Base-by-base conservation (phyloP, 2,888 invertebrate species). In the Syritta pipiens region DNA sequence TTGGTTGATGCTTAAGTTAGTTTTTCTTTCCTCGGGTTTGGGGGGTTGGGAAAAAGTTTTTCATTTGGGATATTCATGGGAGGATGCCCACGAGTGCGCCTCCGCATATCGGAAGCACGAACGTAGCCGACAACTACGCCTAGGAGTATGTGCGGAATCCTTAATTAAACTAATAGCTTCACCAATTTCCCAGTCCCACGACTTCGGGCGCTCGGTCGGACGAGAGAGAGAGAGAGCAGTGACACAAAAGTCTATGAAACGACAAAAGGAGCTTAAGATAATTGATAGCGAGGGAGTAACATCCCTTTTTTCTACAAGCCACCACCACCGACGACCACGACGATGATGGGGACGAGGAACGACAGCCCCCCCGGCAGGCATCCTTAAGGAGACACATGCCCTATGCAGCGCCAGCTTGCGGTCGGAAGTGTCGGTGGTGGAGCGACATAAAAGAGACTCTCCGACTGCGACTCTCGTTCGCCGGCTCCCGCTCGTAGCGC, bases 111-210 rank as follows among this genome's bases (percentile, higher is more conserved):
- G 65, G 59, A 37, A 44, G 53, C 71, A 59, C 71, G 76, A 59
- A 57, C 76, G n/a, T 22, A 49, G 44, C 26, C 22, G 32, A 44
- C 14, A 46, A 42, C 44, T 51, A 32, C 59, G 40, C 35, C 20
- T 35, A 55, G 49, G 60, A 77, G 60, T 74, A 74, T 81, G 81
- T 75, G 81, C 57, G 59, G 81, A 81, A 75, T 81, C 75, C 81
- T 75, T 81, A 81, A 81, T 81, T 81, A 75, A 81, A 81, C 81
- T 81, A 81, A 81, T 75, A 81, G 81, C 75, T 75, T 68, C 51
- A 59, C 74, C 74, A 68, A 74, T 74, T 74, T 63, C 32, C 17
- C 49, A 49, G 55, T 24, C 12, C 46, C n/a, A n/a, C n/a, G n/a
- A n/a, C n/a, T n/a, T n/a, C n/a, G n/a, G n/a, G n/a, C n/a, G n/a